phyloP scores from a whole-genome alignment of 2,113 vertebrate species.

The Oryzias melastigma region DNA sequence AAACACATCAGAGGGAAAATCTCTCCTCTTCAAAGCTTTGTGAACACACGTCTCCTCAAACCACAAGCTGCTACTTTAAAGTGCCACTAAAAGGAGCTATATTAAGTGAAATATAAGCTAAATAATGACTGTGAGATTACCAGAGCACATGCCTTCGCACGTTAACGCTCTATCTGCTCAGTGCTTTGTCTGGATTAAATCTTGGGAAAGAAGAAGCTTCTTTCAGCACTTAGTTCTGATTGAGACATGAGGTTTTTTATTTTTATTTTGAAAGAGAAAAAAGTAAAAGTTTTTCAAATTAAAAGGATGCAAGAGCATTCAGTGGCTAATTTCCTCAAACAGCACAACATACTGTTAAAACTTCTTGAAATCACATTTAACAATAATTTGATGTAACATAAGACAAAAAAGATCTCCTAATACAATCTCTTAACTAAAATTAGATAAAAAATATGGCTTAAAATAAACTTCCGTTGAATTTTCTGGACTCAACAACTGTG shows the following conservation, averaged over 20 bases:
- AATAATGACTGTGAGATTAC: slow-evolving; percentile 38
- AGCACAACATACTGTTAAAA: no score
- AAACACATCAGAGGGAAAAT: slow-evolving; percentile 59
- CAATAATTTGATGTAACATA: no score
- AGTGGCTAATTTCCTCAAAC: no score
- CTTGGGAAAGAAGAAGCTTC: background rate
- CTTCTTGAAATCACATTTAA: no score
- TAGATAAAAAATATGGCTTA: no score
- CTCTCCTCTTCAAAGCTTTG: slow-evolving; percentile 49
- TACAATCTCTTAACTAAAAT: no score
- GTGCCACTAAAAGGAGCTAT: slow-evolving; percentile 40
- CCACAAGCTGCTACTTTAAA: slow-evolving; percentile 59
- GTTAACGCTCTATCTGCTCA: slow-evolving; percentile 24
- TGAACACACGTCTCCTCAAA: slow-evolving; percentile 42
- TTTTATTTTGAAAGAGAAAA: no score
- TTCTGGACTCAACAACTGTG: no score
- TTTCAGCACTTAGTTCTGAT: background rate
- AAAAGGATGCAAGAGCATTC: no score
- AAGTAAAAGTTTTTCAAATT: no score
- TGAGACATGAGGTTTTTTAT: background rate
- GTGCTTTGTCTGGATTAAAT: slow-evolving; percentile 8
- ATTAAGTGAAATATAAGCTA: slow-evolving; percentile 50
- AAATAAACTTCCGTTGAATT: no score
- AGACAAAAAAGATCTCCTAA: no score
- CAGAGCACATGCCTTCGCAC: slow-evolving; percentile 16